Evolutionary conservation across 2,113 vertebrate species (phyloP).

Genomic region (Zeus faber): DNA sequence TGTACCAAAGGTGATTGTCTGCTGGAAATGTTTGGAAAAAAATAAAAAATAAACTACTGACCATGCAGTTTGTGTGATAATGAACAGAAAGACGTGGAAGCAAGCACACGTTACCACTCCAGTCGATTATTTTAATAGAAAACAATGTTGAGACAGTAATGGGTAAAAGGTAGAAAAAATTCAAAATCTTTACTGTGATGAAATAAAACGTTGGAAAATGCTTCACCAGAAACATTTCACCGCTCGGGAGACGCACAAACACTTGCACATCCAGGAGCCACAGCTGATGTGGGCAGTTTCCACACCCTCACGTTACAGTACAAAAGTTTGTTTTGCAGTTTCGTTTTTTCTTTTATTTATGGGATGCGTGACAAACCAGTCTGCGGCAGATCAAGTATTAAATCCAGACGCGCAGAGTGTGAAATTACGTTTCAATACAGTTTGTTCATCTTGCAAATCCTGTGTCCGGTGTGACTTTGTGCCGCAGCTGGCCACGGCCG

Average conservation of each 20-base stretch:
- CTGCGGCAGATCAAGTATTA: slow-evolving; percentile 33
- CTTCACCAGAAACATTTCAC: slow-evolving; percentile 50
- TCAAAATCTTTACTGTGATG: slow-evolving; percentile 39
- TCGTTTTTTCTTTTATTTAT: slow-evolving; percentile 4
- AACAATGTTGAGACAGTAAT: slow-evolving; percentile 72
- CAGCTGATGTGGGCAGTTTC: slow-evolving; percentile 26
- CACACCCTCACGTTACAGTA: slow-evolving; percentile 54
- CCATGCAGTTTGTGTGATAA: slow-evolving; percentile 13
- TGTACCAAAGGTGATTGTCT: slow-evolving; percentile 41
- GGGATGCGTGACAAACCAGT: slow-evolving; percentile 12
- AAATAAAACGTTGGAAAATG: slow-evolving; percentile 54
- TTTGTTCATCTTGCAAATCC: not conserved
- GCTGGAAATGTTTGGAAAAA: slow-evolving; percentile 37
- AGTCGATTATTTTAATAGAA: slow-evolving; percentile 66
- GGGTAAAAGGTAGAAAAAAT: slow-evolving; percentile 71
- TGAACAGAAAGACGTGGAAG: slow-evolving; percentile 10
- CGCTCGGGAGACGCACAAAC: slow-evolving; percentile 31
- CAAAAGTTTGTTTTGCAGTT: slow-evolving; percentile 23
- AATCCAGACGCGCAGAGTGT: slow-evolving; percentile 33
- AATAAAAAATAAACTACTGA: slow-evolving; percentile 37
- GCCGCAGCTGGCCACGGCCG: not conserved
- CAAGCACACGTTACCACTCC: slow-evolving; percentile 11
- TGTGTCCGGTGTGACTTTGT: not conserved
- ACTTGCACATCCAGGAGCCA: slow-evolving; percentile 37
- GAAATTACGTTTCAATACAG: too few relatives aligned